A percentile compares a stretch with the other conserved stretches of the same genome.
These are phyloP conservation scores for Cantharis nigra DNA, from an alignment of 2,888 invertebrate genomes.

Conservation along the genomic window DNA sequence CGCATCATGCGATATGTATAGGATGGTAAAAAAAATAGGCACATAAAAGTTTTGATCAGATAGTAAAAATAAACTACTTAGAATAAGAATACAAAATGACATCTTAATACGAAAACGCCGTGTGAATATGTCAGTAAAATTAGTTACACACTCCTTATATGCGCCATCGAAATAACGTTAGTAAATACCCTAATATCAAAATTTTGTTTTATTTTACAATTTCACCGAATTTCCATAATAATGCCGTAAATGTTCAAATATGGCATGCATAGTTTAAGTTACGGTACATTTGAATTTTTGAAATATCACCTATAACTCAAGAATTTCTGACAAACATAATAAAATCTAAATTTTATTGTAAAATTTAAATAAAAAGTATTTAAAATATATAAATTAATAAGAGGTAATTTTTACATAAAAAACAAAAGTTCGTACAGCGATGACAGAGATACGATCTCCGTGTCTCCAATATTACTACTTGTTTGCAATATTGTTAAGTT, in stretches of 20 bases:
- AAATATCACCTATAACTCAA: neutral
- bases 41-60: neutral
- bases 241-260: neutral
- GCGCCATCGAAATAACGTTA: neutral
- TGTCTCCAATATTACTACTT: slow-evolving; percentile 13
- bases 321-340: neutral
- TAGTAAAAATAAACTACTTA: neutral
- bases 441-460: slow-evolving; percentile 20
- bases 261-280: neutral
- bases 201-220: neutral
- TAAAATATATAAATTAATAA: neutral
- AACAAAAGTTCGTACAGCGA: slow-evolving; percentile 2
- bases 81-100: neutral
- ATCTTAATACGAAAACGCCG: neutral
- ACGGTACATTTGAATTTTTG: neutral
- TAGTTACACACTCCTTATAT: neutral
- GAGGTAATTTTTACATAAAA: neutral
- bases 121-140: neutral
- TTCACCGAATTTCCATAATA: neutral
- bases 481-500: slow-evolving; percentile 28
- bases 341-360: neutral
- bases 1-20: neutral
- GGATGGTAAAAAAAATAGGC: neutral
- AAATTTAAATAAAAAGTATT: slow-evolving; percentile 1
- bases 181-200: neutral